Evolutionary conservation across 92 coral and sea anemone species (phyloP).

Genomic region (Actinostola sp.): DNA sequence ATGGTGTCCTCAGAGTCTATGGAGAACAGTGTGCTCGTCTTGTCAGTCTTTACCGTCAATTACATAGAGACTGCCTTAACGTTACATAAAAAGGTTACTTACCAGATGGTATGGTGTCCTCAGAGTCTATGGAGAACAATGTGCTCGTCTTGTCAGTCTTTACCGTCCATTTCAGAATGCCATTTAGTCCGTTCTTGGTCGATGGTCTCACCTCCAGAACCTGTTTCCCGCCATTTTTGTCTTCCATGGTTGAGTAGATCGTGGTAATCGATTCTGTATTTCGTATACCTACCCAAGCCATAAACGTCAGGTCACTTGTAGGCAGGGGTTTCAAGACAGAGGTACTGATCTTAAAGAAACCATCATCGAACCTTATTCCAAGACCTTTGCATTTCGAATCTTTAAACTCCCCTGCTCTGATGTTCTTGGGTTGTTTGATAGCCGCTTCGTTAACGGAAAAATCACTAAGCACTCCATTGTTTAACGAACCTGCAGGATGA

Average conservation of each 20-base stretch:
- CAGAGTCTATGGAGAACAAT: conserved; percentile 14
- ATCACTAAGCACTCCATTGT: too few species aligned
- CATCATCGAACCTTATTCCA: conserved; percentile 10
- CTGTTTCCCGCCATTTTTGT: conserved; percentile 14
- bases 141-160: too few species aligned
- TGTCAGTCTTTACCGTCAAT: too few species aligned
- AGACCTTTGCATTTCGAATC: conserved; percentile 15
- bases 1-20: too few species aligned
- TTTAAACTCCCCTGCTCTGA: not conserved
- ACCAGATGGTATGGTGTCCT: conserved; percentile 15
- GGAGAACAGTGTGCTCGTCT: too few species aligned
- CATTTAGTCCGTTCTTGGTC: not conserved
- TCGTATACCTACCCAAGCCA: conserved; percentile 17
- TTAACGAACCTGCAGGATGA: too few species aligned
- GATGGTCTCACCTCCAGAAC: conserved; percentile 14
- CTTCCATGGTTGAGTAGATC: conserved; percentile 6
- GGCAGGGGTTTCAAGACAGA: conserved; percentile 5
- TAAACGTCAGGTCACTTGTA: conserved; percentile 9
- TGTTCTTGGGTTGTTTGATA: too few species aligned
- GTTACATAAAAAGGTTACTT: too few species aligned
- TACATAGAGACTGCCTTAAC: too few species aligned
- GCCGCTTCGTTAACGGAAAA: too few species aligned
- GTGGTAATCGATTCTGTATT: not conserved
- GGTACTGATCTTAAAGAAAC: conserved; percentile 12
- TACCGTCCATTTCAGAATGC: not conserved